Evolutionary conservation across 92 coral and sea anemone species (phyloP), one percentile per base, ranked within the genome.

Genomic region (Parazoanthus atlanticus): DNA sequence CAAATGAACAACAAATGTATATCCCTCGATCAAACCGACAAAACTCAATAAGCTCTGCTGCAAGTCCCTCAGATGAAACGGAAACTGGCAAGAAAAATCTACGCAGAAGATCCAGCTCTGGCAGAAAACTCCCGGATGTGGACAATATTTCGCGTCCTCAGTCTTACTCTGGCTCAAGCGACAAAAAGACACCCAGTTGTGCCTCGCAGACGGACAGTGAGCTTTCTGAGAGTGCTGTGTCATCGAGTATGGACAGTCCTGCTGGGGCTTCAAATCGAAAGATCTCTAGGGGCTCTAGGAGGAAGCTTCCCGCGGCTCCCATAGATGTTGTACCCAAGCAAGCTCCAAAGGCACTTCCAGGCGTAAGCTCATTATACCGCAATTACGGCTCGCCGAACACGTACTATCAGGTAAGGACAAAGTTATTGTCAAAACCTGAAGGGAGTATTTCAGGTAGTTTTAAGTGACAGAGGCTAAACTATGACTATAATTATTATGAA

Each of bases 51-150:
- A 28, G 34, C 47, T 36, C 86, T 0, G 85, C 32, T 36, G 86
- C 21, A 10, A 26, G 25, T 69, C 25, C 8, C 10, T 70, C 73
- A 9, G 73, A 38, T 25, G 66, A 81, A 38, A 49, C 58, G 64
- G 77, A 16, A 17, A 17, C 49, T 3, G 78, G 7, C 23, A 16
- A 84, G 26, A 46, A 40, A 43, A 46, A 30, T 3, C 25, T 17
- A 11, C 87, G 5, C 21, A 79, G 90, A 66, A 72, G 47, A 26
- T 8, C 78, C 28, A 79, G 79, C 31, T 0, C 90, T 3, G 92
- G 90, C 52, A 90, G 86, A 86, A 86, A 34, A 71, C 85, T 88
- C 28, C 91, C 93, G 33, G 70, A 72, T 70, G 70, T 91, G 41
- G 15, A 28, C 16, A 41, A 10, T 69, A 32, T 56, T 40, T 15